Conservation (phyloP, 2,113 vertebrate species). For the Hystrix cristata region DNA sequence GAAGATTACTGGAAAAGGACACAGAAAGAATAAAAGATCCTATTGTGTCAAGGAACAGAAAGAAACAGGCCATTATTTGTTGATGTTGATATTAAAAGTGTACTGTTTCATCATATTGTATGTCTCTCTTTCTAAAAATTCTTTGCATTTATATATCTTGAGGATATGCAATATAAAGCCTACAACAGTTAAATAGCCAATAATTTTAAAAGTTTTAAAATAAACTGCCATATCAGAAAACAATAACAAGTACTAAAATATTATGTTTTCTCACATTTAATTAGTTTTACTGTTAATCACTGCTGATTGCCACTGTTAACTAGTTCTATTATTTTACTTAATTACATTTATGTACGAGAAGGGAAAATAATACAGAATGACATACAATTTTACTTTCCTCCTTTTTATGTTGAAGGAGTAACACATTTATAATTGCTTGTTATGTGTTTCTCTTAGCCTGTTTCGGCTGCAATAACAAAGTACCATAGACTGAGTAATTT, state of each 20-base stretch:
- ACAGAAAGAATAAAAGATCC: not conserved
- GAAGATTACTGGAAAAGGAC: not conserved
- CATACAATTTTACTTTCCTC: not conserved
- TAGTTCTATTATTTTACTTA: constrained; percentile 15
- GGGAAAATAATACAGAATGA: not conserved
- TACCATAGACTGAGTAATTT: not conserved
- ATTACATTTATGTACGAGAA: not conserved
- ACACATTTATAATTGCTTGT: not conserved
- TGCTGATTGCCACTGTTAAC: not conserved
- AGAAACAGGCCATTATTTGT: not conserved
- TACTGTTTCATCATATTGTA: not conserved
- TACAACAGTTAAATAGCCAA: constrained; percentile 22
- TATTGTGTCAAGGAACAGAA: not conserved
- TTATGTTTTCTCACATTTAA: not conserved
- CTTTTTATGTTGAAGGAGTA: not conserved
- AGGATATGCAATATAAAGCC: not conserved
- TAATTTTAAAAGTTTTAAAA: not conserved
- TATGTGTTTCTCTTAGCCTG: not conserved
- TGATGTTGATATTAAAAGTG: not conserved
- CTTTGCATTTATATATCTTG: not conserved
- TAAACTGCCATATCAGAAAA: not conserved
- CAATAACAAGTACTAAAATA: constrained; percentile 10
- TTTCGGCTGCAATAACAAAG: not conserved
- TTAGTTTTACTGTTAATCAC: not conserved
- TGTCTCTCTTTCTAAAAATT: not conserved